Conservation (phyloP, 2,113 vertebrate species). For the Hypocryptadius cinnamomeus region DNA sequence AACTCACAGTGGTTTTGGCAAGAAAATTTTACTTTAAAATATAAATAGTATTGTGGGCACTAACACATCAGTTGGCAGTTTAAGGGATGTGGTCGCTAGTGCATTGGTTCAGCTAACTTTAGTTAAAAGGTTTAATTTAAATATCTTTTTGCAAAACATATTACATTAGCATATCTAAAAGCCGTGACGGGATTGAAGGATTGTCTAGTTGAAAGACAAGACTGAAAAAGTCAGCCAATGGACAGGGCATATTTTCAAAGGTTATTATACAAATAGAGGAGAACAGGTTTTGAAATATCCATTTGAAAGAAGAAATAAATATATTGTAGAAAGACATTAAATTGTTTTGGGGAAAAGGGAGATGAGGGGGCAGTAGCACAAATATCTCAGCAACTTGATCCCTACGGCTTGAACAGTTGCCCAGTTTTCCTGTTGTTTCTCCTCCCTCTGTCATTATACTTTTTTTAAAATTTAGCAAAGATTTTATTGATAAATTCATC, state of each 20-base stretch:
- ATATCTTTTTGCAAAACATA: background rate
- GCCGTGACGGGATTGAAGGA: background rate
- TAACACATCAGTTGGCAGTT: background rate
- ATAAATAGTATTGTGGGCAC: background rate
- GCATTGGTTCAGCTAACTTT: background rate
- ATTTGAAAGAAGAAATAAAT: background rate
- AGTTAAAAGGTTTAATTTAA: constrained; percentile 21
- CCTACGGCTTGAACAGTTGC: background rate
- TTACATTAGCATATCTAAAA: constrained; percentile 13
- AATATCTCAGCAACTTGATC: background rate
- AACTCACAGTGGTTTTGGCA: background rate
- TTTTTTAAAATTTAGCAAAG: background rate
- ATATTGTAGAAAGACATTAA: background rate
- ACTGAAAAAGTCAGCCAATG: background rate
- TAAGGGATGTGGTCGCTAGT: background rate
- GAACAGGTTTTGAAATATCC: background rate
- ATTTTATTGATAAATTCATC: background rate
- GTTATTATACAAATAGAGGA: background rate
- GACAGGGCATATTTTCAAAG: background rate
- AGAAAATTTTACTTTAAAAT: background rate
- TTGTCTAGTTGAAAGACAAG: background rate
- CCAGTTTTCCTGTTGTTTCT: background rate
- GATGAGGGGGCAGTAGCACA: background rate
- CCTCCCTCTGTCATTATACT: background rate
- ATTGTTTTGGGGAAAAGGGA: background rate